A percentile compares a stretch with the other conserved stretches of the same genome.
phyloP scores from a whole-genome alignment of 2,797 vertebrate species.

The Phataginus tetradactyla region DNA sequence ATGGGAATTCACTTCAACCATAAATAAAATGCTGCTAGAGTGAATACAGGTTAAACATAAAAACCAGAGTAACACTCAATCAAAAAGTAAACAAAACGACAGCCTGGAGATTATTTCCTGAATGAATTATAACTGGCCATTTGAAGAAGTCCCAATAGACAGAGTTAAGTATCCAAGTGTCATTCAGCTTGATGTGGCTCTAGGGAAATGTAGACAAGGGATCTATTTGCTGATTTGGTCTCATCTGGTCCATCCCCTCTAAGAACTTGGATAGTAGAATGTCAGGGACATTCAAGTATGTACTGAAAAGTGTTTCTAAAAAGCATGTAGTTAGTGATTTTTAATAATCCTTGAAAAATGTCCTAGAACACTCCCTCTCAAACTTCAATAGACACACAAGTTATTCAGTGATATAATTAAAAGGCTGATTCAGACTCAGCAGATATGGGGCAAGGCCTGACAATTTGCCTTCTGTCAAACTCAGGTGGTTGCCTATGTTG shows the following conservation, averaged over 20 bases:
- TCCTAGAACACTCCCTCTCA: neutral
- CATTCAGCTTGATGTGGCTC: conserved; percentile 24
- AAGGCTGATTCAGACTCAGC: neutral
- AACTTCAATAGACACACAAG: neutral
- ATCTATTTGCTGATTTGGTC: conserved; percentile 44
- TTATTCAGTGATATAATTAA: neutral
- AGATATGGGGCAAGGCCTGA: too few relatives aligned
- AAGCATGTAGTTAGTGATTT: neutral
- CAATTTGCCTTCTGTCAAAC: neutral
- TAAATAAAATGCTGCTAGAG: conserved; percentile 50
- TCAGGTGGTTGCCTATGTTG: neutral
- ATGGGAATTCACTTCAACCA: neutral
- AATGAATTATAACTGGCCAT: conserved; percentile 54
- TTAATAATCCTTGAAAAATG: conserved; percentile 28
- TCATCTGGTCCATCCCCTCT: neutral
- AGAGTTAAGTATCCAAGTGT: neutral
- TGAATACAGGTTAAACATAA: conserved; percentile 58
- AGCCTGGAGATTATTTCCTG: conserved; percentile 60
- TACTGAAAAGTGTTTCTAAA: neutral
- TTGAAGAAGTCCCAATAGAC: conserved; percentile 43
- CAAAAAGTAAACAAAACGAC: conserved; percentile 42
- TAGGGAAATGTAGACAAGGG: neutral
- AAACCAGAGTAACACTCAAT: conserved; percentile 56
- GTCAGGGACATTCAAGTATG: neutral
- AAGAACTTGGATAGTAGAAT: neutral